Percentiles rank a stretch among this genome's conserved stretches.
phyloP scores from a whole-genome alignment of 1,140 invertebrate genomes.

The Ips nitidus region DNA sequence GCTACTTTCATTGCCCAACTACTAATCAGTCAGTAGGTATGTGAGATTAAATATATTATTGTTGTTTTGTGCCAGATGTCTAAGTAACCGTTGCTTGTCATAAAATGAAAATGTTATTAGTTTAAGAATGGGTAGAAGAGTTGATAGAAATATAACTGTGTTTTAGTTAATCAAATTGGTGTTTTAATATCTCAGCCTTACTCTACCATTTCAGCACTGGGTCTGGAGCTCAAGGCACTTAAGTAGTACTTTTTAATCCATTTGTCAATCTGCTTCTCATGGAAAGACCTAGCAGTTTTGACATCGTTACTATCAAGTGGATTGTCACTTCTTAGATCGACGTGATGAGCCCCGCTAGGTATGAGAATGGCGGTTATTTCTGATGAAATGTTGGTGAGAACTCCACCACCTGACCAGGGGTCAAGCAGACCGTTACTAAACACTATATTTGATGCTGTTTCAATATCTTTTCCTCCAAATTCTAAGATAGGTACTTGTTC shows the following conservation, averaged over 20 bases:
- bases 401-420: constrained; percentile 91
- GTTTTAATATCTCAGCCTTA: too few relatives aligned
- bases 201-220: too few relatives aligned
- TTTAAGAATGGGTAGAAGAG: too few relatives aligned
- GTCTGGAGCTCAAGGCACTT: too few relatives aligned
- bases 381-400: constrained; percentile 70
- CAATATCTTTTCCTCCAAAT: constrained; percentile 79
- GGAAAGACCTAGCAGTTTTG: constrained; percentile 64
- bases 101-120: too few relatives aligned
- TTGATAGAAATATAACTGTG: too few relatives aligned
- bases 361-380: constrained; percentile 77
- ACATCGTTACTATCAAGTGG: constrained; percentile 72
- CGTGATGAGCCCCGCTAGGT: constrained; percentile 88
- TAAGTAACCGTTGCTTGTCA: too few relatives aligned
- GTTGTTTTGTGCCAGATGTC: too few relatives aligned
- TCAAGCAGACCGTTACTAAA: constrained; percentile 92
- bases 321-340: constrained; percentile 79
- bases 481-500: constrained; percentile 67
- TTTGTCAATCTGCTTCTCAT: constrained; percentile 65
- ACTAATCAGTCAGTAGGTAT: too few relatives aligned
- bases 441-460: constrained; percentile 76
- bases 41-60: too few relatives aligned
- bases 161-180: too few relatives aligned
- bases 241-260: constrained; percentile 61
- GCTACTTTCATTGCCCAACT: too few relatives aligned